Base-by-base conservation (phyloP, 1,140 invertebrate species). In the Drosophila willistoni region DNA sequence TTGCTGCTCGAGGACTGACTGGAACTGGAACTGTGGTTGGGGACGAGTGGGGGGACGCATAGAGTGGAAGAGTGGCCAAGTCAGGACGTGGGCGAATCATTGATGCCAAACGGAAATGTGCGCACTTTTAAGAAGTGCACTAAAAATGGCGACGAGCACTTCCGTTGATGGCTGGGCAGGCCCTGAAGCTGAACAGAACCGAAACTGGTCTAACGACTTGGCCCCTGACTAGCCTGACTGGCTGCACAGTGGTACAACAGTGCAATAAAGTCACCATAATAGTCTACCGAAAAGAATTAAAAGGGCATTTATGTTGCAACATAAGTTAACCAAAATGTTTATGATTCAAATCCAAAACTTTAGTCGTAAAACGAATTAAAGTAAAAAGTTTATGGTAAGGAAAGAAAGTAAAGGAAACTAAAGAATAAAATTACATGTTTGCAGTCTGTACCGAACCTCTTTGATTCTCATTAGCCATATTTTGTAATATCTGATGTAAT, bases 101-200 rank as follows among this genome's bases (percentile, higher is more conserved):
- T 84, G 84, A 89, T 89, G 84, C 84, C 84, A 81, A 89, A 81
- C 84, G 85, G 84, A 89, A 89, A 89, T 89, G 84, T 89, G 84
- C 84, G 67, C 84, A 90, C 84, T 90, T 90, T 90, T 71, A 75
- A 84, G 81, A 89, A 89, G 85, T 89, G 84, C 85, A 89, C 84
- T 89, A 87, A 89, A 89, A 89, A 90, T 89, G 85, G 84, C 84
- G 85, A 90, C 84, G 77, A 90, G 85, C 85, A 89, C 84, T 89
- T 89, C 84, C 84, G 84, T 29, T 81, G 80, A 81, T 84, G 84
- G 80, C 69, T 64, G 62, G 69, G 56, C 68, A 63, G 75, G 42
- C 42, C 63, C 42, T 71, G 36, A 56, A 86, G 81, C 55, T 62
- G 61, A 56, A 76, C 69, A 71, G n/a, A 39, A 22, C 47, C 25